phyloP scores from a whole-genome alignment of 1,140 invertebrate genomes.

The Drosophila seguyi region DNA sequence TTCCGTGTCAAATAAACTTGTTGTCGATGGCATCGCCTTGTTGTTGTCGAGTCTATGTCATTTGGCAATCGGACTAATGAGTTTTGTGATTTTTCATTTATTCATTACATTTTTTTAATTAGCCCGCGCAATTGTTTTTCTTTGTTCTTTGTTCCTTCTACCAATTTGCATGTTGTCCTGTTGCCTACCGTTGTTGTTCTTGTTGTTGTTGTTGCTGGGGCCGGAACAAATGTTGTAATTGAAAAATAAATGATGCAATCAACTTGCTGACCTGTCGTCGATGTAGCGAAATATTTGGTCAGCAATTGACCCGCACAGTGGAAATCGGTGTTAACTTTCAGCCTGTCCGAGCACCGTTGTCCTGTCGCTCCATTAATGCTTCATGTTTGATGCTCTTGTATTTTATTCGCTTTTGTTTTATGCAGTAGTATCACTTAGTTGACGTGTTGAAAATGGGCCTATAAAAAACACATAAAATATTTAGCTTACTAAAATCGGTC shows the following conservation, averaged over 20 bases:
- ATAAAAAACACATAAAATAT: constrained; percentile 15
- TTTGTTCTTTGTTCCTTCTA: constrained; percentile 15
- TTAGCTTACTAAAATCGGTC: neutral
- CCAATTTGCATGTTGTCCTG: constrained; percentile 23
- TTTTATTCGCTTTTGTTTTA: neutral
- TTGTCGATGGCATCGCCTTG: constrained; percentile 34
- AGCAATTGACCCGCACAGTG: constrained; percentile 66
- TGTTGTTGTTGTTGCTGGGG: constrained; percentile 26
- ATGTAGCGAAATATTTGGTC: constrained; percentile 67
- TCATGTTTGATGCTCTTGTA: neutral
- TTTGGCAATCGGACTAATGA: constrained; percentile 72
- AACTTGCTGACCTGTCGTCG: constrained; percentile 81
- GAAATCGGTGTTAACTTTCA: constrained; percentile 21
- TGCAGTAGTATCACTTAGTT: neutral
- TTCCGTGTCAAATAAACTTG: constrained; percentile 43
- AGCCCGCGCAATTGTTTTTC: constrained; percentile 68
- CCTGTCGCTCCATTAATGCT: neutral
- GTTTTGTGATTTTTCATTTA: constrained; percentile 82
- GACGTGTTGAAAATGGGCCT: neutral
- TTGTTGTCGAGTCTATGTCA: constrained; percentile 56
- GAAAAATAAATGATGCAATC: constrained; percentile 84
- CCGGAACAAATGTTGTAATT: constrained; percentile 79
- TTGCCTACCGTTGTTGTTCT: constrained; percentile 1
- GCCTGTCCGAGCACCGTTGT: constrained; percentile 6
- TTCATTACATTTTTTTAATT: constrained; percentile 82